Base-by-base conservation (phyloP, 2,113 vertebrate genomes). In the Machaerirhynchus nigripectus region DNA sequence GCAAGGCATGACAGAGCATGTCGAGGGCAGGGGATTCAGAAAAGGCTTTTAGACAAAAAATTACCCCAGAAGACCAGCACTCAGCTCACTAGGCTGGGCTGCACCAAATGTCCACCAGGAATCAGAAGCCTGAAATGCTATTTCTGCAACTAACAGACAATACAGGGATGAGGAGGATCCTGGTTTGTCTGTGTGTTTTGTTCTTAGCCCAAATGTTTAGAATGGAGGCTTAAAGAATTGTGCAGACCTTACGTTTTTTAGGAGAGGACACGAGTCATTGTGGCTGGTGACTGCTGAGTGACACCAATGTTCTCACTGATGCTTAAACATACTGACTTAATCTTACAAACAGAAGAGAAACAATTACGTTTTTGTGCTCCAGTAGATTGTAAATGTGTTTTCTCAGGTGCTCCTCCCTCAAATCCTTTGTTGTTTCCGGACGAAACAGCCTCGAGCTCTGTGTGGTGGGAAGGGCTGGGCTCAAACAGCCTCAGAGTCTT, bases 241-340 rank as follows among this genome's bases (percentile, higher is more conserved):
- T 21, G 12, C 22, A 42, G 37, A 27, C 7, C 5, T 35, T 49
- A 22, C 1, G 3, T 9, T 26, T 67, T 40, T 68, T 31, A 35
- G 35, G 13, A 75, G 26, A 39, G 21, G 19, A 24, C 18, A 7
- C 0, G 0, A 76, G 24, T n/a, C 15, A 20, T 33, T 8, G 4
- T 30, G 23, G 39, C 65, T 33, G 2, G 39, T 57, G 11, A 20
- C 60, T 35, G 6, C 21, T 31, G 35, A 60, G 4, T 5, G 15
- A 59, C 24, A 63, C 5, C 37, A 17, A 0, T 47, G 17, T 52
- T 60, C 70, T 47, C 49, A 47, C 4, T 13, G 22, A 26, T 31
- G 7, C 16, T 50, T 39, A 33, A 20, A 91, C 15, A 46, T 7
- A 50, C 0, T 39, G 12, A 60, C 24, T 84, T 81, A 35, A 28